Evolutionary conservation across 2,113 vertebrate species (phyloP).

Genomic region (Lepidothrix coronata): DNA sequence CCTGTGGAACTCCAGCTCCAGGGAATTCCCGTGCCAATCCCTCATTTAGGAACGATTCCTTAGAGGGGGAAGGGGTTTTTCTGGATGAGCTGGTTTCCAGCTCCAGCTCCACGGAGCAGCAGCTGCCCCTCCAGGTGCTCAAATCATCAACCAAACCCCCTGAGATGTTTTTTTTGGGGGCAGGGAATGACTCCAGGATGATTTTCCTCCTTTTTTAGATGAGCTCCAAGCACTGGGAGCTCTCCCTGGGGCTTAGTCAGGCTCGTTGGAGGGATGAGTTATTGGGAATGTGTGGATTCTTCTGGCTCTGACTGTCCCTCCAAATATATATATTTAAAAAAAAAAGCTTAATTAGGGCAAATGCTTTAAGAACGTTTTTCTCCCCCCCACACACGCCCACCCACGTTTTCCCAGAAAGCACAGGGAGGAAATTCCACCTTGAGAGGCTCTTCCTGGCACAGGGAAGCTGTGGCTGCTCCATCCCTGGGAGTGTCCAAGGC

Average conservation of each 20-base stretch:
- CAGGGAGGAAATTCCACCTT: rapidly evolving
- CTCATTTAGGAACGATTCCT: background rate
- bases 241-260: background rate
- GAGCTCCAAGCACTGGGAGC: background rate
- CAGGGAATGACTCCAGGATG: background rate
- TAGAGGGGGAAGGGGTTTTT: background rate
- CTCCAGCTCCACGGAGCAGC: background rate
- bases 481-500: background rate
- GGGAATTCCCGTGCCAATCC: background rate
- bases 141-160: background rate
- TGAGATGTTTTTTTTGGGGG: background rate
- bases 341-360: background rate
- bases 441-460: background rate
- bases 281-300: background rate
- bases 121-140: background rate
- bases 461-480: background rate
- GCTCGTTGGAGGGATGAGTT: background rate
- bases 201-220: background rate
- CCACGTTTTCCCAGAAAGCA: background rate
- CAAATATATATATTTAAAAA: too few species aligned
- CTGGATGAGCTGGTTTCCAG: background rate
- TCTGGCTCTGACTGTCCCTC: background rate
- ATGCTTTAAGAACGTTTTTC: background rate
- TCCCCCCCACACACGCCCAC: too few species aligned
- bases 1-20: background rate